A percentile compares a stretch with the other conserved stretches of the same genome.
Conservation (phyloP, 2,888 invertebrate genomes). For the Ypsolopha scabrella region DNA sequence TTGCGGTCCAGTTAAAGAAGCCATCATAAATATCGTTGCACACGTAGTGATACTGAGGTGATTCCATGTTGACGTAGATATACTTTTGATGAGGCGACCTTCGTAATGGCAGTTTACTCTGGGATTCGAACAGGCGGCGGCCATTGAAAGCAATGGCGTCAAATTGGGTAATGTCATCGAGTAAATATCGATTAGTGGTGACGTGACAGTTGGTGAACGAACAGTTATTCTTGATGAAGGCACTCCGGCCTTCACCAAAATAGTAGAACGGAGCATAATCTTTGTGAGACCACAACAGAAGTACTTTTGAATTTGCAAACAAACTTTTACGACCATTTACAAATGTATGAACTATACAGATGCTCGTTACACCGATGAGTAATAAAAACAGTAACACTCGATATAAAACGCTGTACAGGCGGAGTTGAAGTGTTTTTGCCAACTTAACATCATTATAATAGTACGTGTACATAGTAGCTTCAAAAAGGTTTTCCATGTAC, state of each 20-base stretch:
- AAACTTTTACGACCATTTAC: too few relatives aligned
- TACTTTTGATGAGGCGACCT: constrained; percentile 44
- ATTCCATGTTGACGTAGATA: constrained; percentile 51
- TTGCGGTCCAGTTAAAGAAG: constrained; percentile 57
- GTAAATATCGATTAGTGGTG: constrained; percentile 28
- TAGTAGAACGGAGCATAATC: constrained; percentile 37
- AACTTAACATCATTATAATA: too few relatives aligned
- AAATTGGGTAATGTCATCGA: constrained; percentile 34
- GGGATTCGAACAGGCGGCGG: constrained; percentile 20
- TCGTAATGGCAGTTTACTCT: constrained; percentile 21
- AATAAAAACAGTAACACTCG: too few relatives aligned
- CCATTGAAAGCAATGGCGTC: constrained; percentile 51
- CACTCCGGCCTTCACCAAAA: constrained; percentile 34
- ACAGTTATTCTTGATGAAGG: constrained; percentile 45
- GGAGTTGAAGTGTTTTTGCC: too few relatives aligned
- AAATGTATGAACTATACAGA: too few relatives aligned
- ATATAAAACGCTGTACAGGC: too few relatives aligned
- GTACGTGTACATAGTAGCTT: too few relatives aligned
- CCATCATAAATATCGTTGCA: constrained; percentile 34
- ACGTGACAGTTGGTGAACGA: constrained; percentile 43
- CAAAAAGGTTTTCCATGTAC: too few relatives aligned
- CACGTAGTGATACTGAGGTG: constrained; percentile 43
- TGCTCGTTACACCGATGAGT: too few relatives aligned
- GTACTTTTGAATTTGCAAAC: too few relatives aligned
- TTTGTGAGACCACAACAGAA: constrained; percentile 40